Conservation (phyloP, 2,113 vertebrate genomes). For the Dendropsophus ebraccatus region DNA sequence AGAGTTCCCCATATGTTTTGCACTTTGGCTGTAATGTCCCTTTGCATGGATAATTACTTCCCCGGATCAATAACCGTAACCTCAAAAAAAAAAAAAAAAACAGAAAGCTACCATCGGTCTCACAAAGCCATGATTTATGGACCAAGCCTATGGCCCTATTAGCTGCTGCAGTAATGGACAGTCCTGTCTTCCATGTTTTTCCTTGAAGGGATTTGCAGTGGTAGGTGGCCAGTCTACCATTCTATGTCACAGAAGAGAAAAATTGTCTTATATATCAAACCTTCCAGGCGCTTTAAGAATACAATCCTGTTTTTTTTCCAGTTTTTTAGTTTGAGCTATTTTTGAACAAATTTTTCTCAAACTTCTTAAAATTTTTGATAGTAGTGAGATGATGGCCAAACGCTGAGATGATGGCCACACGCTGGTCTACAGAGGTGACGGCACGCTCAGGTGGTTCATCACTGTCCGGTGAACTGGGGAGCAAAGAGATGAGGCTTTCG, state of each 20-base stretch:
- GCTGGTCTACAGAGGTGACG: too few relatives aligned
- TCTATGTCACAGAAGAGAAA: neutral
- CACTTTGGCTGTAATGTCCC: conserved; percentile 42
- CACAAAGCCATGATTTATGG: conserved; percentile 50
- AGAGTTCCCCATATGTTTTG: conserved; percentile 10
- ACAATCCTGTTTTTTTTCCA: too few relatives aligned
- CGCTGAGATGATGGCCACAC: too few relatives aligned
- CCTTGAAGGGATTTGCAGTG: neutral
- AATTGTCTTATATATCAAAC: conserved; percentile 39
- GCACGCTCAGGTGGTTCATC: too few relatives aligned
- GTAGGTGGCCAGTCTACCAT: neutral
- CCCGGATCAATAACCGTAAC: conserved; percentile 22
- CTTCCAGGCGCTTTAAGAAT: neutral
- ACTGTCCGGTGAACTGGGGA: too few relatives aligned
- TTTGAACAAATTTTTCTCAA: neutral
- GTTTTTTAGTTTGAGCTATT: neutral
- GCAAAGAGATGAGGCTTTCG: too few relatives aligned
- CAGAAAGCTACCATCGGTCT: too few relatives aligned
- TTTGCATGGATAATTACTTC: conserved; percentile 50
- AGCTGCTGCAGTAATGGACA: conserved; percentile 6
- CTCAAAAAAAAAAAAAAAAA: conserved; percentile 18
- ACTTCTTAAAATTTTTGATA: too few relatives aligned
- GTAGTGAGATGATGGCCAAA: too few relatives aligned
- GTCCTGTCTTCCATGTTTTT: neutral
- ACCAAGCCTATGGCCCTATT: neutral